Percentiles rank a stretch among this genome's conserved stretches.
Conservation (phyloP, 2,888 invertebrate genomes). For the Endotricha flammealis region DNA sequence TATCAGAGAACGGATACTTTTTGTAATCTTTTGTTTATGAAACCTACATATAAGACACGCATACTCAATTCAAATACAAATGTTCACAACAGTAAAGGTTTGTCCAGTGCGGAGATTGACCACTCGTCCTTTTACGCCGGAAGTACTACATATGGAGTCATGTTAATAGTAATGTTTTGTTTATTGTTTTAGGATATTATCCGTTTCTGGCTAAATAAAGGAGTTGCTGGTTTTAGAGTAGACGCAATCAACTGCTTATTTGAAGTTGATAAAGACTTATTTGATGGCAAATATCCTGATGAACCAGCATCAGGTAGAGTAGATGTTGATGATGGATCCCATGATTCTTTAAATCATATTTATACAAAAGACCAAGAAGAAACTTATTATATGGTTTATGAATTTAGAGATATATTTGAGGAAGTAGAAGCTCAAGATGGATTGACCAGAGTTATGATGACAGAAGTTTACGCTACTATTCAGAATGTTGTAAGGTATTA, state of each 20-base stretch:
- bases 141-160: too few relatives aligned
- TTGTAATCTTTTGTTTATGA: too few relatives aligned
- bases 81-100: too few relatives aligned
- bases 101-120: too few relatives aligned
- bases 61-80: too few relatives aligned
- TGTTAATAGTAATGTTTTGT: too few relatives aligned
- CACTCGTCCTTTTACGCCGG: too few relatives aligned
- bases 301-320: constrained; percentile 72
- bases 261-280: constrained; percentile 72
- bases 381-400: constrained; percentile 81
- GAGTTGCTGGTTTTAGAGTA: constrained; percentile 92
- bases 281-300: constrained; percentile 67
- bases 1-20: too few relatives aligned
- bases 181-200: constrained; percentile 76
- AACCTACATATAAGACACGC: too few relatives aligned
- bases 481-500: constrained; percentile 82
- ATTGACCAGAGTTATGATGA: constrained; percentile 82
- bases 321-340: constrained; percentile 63
- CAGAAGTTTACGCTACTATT: constrained; percentile 84
- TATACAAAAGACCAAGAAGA: constrained; percentile 81
- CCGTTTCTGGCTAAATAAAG: constrained; percentile 88
- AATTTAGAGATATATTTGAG: constrained; percentile 81
- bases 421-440: constrained; percentile 68
- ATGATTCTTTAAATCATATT: constrained; percentile 79
- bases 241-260: constrained; percentile 85